Conservation (phyloP, 2,888 invertebrate genomes). For the Hybos culiciformis region DNA sequence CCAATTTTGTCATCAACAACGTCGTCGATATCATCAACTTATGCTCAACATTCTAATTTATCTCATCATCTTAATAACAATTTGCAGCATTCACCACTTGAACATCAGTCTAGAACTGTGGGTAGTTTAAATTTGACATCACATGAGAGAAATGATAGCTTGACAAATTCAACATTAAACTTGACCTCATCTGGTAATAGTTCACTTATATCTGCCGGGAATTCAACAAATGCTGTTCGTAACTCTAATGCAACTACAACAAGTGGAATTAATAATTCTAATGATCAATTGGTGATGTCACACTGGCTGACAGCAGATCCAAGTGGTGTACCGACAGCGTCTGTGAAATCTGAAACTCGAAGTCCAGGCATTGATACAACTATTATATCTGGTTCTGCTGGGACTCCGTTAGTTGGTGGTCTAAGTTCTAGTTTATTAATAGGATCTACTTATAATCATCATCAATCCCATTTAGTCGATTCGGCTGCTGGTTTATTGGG, state of each 20-base stretch:
- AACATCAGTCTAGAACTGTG: slow-evolving; percentile 14
- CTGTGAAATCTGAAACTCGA: slow-evolving; percentile 58
- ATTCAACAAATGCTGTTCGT: slow-evolving; percentile 1
- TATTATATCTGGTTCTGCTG: neutral
- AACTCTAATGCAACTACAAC: slow-evolving; percentile 11
- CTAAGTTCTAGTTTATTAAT: slow-evolving; percentile 11
- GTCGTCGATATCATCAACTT: slow-evolving; percentile 15
- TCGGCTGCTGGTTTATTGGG: too few species aligned
- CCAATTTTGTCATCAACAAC: slow-evolving; percentile 12
- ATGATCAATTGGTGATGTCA: slow-evolving; percentile 26
- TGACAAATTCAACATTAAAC: too few species aligned
- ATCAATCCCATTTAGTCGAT: slow-evolving; percentile 2
- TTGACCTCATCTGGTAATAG: too few species aligned
- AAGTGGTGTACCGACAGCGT: slow-evolving; percentile 32
- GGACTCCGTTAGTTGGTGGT: too few species aligned
- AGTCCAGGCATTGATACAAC: slow-evolving; percentile 47
- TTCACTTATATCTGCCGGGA: neutral
- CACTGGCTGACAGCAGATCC: slow-evolving; percentile 29
- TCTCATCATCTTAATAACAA: too few species aligned
- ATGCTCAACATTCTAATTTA: neutral
- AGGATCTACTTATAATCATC: too few species aligned
- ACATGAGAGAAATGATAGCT: too few species aligned
- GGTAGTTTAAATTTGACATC: neutral
- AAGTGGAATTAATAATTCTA: slow-evolving; percentile 7
- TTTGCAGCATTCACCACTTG: slow-evolving; percentile 16